Evolutionary conservation across 2,888 invertebrate genomes (phyloP), one percentile per base, ranked within the genome.

Genomic region (Campoplex capitator): DNA sequence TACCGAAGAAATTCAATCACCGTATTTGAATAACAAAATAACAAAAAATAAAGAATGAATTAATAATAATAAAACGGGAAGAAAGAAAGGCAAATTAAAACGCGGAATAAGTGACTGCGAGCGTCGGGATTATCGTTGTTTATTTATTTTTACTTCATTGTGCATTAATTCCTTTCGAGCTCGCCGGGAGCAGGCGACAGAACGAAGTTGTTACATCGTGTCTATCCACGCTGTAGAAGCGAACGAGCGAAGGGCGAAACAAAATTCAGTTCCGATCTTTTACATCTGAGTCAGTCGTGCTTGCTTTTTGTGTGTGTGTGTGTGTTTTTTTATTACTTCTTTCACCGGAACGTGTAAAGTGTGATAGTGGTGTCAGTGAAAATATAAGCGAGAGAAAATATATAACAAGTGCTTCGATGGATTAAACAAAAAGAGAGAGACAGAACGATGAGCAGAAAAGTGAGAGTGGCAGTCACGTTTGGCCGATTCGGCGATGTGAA

Each of bases 401-500:
- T 42, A 35, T 70, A 48, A 56, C 56, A 70, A 74, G 67, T 74
- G 80, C 75, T 51, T 42, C 67, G 58, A 51, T 71, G 58, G 51
- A 62, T 62, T 38, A 38, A 38, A 38, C 0, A 62, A 32, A 62
- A 62, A 32, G 1, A 74, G 28, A 83, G 28, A 79, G 71, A 74
- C 70, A 56, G 58, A 75, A 90, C 89, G 89, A 92, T 91, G 91
- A 88, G 88, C 75, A 88, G 88, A 89, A 90, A 90, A 91, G 90
- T 91, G 91, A 91, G 91, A 91, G 90, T 92, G 91, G 91, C 89
- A 87, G 90, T 90, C 88, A 87, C 89, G 89, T 90, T 89, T 87
- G 89, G 89, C 90, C 90, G 91, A 89, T 89, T 90, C 88, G 90
- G 88, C 90, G 88, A 91, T 90, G 91, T 92, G 92, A 92, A 92